Base-by-base conservation (phyloP, 30 jellyfish, hydroid and myxozoan genomes). In the Clytia hemisphaerica region DNA sequence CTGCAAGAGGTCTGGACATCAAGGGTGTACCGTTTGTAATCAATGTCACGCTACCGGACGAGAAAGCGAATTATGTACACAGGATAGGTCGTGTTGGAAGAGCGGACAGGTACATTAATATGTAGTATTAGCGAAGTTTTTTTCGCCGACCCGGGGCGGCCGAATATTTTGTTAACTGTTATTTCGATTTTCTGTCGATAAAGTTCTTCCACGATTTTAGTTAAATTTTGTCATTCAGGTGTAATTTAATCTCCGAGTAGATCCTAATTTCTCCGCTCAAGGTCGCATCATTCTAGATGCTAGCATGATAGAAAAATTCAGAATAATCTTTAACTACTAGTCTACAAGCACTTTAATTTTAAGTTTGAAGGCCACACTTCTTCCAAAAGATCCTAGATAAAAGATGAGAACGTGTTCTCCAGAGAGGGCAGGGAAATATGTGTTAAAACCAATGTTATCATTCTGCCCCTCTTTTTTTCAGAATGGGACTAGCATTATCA, bases 61-160 rank as follows among this genome's bases (percentile, higher is more conserved):
- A 91, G 58, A 91, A 82, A 70, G 95, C 99, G 10, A 91, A 91
- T 83, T 91, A 91, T 79, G 85, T 91, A 37, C 99, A 91, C 67
- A 68, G 95, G 45, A 91, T 91, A 7, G 99, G 99, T 4, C 48
- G 99, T 28, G 95, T 85, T 35, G 99, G 99, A 18, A 61, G 99
- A 49, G 99, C 99, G 4, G 99, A 91, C 53, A 83, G 99, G 99
- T 89, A 48, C n/a, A n/a, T n/a, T n/a, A n/a, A n/a, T n/a, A n/a
- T n/a, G n/a, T n/a, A n/a, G n/a, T n/a, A n/a, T n/a, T n/a, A n/a
- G n/a, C n/a, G n/a, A n/a, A n/a, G n/a, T n/a, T n/a, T n/a, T n/a
- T n/a, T n/a, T n/a, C n/a, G n/a, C n/a, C n/a, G n/a, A n/a, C n/a
- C n/a, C n/a, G n/a, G n/a, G n/a, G n/a, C n/a, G n/a, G n/a, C n/a